Evolutionary conservation across 2,888 invertebrate species (phyloP).

Genomic region (Diplolepis rosae): DNA sequence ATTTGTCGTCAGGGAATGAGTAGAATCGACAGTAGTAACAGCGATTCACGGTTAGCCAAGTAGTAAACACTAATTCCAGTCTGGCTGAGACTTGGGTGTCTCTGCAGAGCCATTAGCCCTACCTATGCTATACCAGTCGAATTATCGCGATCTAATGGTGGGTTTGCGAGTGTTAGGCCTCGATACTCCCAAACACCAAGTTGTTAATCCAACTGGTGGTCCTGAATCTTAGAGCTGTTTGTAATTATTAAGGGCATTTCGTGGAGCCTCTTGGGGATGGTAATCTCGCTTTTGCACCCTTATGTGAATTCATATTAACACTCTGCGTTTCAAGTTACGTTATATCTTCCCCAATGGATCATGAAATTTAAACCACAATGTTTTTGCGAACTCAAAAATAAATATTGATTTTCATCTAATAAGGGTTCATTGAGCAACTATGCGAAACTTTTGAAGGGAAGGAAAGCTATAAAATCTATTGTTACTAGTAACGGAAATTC

Average conservation of each 20-base stretch:
- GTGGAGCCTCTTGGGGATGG: conserved; percentile 50
- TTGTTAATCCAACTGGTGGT: conserved; percentile 48
- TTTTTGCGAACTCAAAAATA: too few species aligned
- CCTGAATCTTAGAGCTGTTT: conserved; percentile 49
- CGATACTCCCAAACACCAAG: conserved; percentile 41
- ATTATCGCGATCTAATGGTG: conserved; percentile 54
- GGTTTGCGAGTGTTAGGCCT: conserved; percentile 40
- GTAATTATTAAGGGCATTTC: conserved; percentile 58
- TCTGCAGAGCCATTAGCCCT: conserved; percentile 49
- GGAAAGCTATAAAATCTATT: too few species aligned
- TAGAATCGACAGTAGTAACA: conserved; percentile 46
- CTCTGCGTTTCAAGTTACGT: not conserved
- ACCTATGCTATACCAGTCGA: conserved; percentile 46
- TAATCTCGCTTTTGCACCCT: conserved; percentile 46
- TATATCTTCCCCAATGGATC: not conserved
- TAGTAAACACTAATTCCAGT: conserved; percentile 50
- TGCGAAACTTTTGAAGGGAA: too few species aligned
- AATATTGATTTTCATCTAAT: too few species aligned
- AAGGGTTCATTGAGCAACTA: too few species aligned
- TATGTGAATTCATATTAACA: conserved; percentile 47
- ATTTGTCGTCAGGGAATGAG: not conserved
- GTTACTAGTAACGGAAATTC: too few species aligned
- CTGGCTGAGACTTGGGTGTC: conserved; percentile 46
- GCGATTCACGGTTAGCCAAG: conserved; percentile 52
- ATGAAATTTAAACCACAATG: not conserved